These are phyloP conservation scores for Neopelma chrysocephalum DNA, from an alignment of 2,797 vertebrate species.

Conservation along the genomic window DNA sequence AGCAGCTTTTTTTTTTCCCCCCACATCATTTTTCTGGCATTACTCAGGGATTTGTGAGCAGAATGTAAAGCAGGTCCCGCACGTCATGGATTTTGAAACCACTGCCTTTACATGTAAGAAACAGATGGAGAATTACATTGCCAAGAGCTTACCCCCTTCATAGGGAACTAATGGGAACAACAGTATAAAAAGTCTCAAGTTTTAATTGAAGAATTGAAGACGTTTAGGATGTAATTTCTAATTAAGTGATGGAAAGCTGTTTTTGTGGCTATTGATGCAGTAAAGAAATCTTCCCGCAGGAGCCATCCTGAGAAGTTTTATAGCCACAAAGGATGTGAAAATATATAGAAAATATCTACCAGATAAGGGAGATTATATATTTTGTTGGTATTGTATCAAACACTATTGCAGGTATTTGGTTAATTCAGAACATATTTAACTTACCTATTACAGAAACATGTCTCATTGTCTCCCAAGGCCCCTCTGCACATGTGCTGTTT, in stretches of 20 bases:
- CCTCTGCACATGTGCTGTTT: background rate
- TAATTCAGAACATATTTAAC: background rate
- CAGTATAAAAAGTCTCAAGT: background rate
- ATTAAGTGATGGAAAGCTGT: background rate
- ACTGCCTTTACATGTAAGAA: background rate
- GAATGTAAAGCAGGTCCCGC: constrained; percentile 29
- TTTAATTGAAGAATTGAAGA: background rate
- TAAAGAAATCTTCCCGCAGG: background rate
- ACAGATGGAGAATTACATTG: constrained; percentile 1
- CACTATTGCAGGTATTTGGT: background rate
- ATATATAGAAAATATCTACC: background rate
- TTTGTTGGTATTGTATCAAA: background rate
- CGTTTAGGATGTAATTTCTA: background rate
- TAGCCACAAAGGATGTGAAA: background rate
- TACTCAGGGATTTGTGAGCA: constrained; percentile 27
- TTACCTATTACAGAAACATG: background rate
- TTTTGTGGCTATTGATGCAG: background rate
- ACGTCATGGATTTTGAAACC: constrained; percentile 7
- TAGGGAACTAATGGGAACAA: background rate
- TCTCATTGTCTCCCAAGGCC: background rate
- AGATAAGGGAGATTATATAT: background rate
- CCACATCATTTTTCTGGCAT: constrained; percentile 16
- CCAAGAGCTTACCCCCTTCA: background rate
- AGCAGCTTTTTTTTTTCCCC: background rate
- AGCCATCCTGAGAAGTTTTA: background rate